Evolutionary conservation across 2,888 invertebrate species (phyloP).

Genomic region (Ctenicera cuprea): DNA sequence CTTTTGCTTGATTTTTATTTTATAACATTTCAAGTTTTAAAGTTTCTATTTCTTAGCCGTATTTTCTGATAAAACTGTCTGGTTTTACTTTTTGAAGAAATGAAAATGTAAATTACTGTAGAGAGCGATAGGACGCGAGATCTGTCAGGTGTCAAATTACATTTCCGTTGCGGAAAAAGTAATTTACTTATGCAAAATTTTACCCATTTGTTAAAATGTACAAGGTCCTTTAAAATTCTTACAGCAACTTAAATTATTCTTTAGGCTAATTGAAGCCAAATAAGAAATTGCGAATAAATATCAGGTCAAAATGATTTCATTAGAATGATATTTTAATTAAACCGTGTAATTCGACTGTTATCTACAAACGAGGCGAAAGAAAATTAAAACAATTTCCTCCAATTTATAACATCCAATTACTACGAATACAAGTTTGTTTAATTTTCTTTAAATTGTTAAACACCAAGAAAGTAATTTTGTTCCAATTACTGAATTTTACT

Average conservation of each 20-base stretch:
- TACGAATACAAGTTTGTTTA: background rate
- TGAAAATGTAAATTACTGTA: conserved; percentile 27
- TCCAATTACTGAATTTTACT: too few species aligned
- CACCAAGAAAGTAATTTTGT: too few species aligned
- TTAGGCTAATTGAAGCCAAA: background rate
- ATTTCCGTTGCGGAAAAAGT: conserved; percentile 32
- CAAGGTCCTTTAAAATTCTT: background rate
- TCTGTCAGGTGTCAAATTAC: conserved; percentile 36
- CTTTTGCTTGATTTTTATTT: conserved; percentile 32
- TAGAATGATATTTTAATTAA: conserved; percentile 25
- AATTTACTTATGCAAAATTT: conserved; percentile 32
- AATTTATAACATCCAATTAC: conserved; percentile 10
- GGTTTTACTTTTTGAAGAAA: conserved; percentile 27
- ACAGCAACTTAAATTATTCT: background rate
- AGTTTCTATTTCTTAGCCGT: background rate
- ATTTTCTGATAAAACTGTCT: background rate
- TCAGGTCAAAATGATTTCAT: background rate
- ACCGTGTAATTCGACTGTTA: conserved; percentile 5
- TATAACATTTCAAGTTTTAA: conserved; percentile 11
- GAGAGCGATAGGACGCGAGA: conserved; percentile 21
- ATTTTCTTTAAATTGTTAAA: too few species aligned
- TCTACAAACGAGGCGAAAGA: background rate
- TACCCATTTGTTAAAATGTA: conserved; percentile 18
- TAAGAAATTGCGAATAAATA: background rate
- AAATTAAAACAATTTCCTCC: conserved; percentile 1